Evolutionary conservation across 2,113 vertebrate species (phyloP).

Genomic region (Taxidea taxus): DNA sequence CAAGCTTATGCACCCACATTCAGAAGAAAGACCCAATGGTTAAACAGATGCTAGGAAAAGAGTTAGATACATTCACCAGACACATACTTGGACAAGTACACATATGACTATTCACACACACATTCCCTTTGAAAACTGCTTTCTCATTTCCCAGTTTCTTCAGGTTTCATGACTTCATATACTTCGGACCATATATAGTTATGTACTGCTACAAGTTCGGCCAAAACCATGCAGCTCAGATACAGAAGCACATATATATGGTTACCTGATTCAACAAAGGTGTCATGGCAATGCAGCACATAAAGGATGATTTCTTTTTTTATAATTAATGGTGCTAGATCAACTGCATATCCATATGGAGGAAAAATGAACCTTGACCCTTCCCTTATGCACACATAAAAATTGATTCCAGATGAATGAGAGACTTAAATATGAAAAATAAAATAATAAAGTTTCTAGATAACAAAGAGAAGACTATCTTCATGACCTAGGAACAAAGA

Average conservation of each 20-base stretch:
- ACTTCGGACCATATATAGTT: not conserved
- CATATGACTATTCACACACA: not conserved
- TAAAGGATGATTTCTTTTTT: not conserved
- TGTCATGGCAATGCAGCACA: not conserved
- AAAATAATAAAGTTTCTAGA: conserved; percentile 28
- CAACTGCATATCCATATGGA: not conserved
- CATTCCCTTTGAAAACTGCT: not conserved
- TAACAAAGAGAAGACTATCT: not conserved
- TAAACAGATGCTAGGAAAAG: conserved; percentile 55
- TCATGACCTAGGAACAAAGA: not conserved
- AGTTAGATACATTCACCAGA: conserved; percentile 40
- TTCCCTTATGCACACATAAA: not conserved
- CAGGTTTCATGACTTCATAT: not conserved
- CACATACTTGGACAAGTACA: not conserved
- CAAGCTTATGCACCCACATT: not conserved
- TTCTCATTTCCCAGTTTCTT: not conserved
- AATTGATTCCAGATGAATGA: not conserved
- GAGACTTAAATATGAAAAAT: not conserved
- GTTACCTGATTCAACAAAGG: not conserved
- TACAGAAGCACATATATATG: not conserved
- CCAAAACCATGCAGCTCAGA: not conserved
- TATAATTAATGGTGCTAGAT: not conserved
- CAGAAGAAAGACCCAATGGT: conserved; percentile 22
- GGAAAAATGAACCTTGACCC: not conserved
- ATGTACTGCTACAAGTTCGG: not conserved